Conservation (phyloP, 1,140 invertebrate genomes). For the Melipona quadrifasciata region DNA sequence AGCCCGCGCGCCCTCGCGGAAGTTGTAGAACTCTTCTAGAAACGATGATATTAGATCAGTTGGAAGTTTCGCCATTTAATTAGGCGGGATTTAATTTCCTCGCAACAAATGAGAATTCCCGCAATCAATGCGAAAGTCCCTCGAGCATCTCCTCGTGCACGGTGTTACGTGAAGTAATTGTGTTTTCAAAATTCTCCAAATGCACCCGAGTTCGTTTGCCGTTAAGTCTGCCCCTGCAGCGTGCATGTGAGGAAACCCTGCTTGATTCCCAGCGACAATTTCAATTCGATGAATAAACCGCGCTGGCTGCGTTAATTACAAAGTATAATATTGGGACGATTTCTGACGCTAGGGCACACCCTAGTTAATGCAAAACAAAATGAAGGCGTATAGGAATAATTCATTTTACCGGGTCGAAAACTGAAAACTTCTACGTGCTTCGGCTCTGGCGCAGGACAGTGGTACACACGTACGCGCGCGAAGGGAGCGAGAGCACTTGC, state of each 20-base stretch:
- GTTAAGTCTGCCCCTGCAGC: neutral
- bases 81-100: conserved; percentile 1
- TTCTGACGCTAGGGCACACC: neutral
- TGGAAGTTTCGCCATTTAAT: conserved; percentile 28
- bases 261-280: neutral
- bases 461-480: neutral
- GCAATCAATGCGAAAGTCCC: neutral
- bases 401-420: neutral
- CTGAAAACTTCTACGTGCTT: neutral
- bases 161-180: neutral
- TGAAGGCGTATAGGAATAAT: neutral
- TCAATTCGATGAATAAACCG: neutral
- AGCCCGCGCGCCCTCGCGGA: neutral
- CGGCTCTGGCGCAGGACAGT: neutral
- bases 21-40: conserved; percentile 8
- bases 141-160: neutral
- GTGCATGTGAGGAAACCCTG: neutral
- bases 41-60: conserved; percentile 4
- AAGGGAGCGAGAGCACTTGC: neutral
- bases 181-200: neutral
- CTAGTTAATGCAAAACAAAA: neutral
- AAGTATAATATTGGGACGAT: neutral
- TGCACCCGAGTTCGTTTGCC: neutral
- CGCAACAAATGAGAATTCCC: conserved; percentile 2
- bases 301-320: neutral